A percentile compares a stretch with the other conserved stretches of the same genome.
Conservation (phyloP, 2,797 vertebrate species). For the Sandelia bainsii region DNA sequence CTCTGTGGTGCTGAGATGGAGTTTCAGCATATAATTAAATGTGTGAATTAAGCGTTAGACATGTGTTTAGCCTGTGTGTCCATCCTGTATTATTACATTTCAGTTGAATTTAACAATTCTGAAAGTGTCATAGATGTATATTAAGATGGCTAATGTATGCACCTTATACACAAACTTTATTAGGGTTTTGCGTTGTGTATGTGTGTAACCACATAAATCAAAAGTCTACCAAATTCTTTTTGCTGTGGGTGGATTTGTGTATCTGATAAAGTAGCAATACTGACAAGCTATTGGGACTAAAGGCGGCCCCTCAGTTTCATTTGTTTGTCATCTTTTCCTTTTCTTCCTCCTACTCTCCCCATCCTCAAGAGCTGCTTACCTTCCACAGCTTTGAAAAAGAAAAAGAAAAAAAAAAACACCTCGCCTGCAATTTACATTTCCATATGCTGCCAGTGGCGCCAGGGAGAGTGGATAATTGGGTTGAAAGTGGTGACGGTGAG, state of each 20-base stretch:
- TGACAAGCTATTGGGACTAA: constrained; percentile 70
- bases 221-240: constrained; percentile 40
- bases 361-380: constrained; percentile 83
- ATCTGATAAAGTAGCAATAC: constrained; percentile 63
- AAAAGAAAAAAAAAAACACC: constrained; percentile 69
- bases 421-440: constrained; percentile 87
- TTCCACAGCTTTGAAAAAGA: constrained; percentile 77
- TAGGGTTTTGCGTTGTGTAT: constrained; percentile 15
- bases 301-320: constrained; percentile 70
- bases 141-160: background rate
- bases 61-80: constrained; percentile 25
- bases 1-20: constrained; percentile 50
- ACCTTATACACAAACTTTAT: constrained; percentile 36
- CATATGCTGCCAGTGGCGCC: constrained; percentile 87
- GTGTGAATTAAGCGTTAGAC: constrained; percentile 38
- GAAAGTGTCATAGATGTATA: constrained; percentile 17
- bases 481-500: constrained; percentile 85
- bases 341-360: constrained; percentile 71
- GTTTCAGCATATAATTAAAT: constrained; percentile 56
- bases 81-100: constrained; percentile 15
- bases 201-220: constrained; percentile 50
- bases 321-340: constrained; percentile 74
- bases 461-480: constrained; percentile 88
- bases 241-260: constrained; percentile 65
- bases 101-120: constrained; percentile 17